Evolutionary conservation across 2,797 vertebrate species (phyloP).

Genomic region (Trichosurus vulpecula): DNA sequence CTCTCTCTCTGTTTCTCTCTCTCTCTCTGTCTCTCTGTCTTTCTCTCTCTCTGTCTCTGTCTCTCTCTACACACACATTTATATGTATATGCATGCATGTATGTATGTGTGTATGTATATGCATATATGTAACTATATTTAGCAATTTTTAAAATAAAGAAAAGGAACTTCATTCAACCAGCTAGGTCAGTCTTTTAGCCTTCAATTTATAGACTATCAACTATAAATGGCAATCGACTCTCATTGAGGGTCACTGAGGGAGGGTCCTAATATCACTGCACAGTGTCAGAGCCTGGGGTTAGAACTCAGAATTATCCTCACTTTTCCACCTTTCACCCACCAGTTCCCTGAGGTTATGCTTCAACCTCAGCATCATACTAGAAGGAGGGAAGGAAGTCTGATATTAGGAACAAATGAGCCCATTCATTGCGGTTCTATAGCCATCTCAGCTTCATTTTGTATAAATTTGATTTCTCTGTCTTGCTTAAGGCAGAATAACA

Average conservation of each 20-base stretch:
- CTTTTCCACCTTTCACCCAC: not conserved
- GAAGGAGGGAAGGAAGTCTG: constrained; percentile 1
- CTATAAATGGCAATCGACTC: not conserved
- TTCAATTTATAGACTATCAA: not conserved
- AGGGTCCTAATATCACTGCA: not conserved
- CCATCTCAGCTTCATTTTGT: not conserved
- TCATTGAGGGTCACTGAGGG: not conserved
- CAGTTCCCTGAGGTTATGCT: not conserved
- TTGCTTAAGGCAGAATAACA: constrained; percentile 28
- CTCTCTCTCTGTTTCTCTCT: not conserved
- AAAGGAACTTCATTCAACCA: not conserved
- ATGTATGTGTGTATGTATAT: too few relatives aligned
- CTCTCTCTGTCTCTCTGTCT: too few relatives aligned
- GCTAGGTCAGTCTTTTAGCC: not conserved
- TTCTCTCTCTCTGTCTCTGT: too few relatives aligned
- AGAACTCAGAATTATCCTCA: not conserved
- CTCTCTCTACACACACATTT: too few relatives aligned
- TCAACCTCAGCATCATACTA: not conserved
- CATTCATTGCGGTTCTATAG: not conserved
- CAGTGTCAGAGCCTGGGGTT: not conserved
- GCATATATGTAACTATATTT: not conserved
- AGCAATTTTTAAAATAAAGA: not conserved
- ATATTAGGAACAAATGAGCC: not conserved
- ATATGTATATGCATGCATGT: not conserved
- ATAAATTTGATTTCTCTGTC: not conserved